Conservation (phyloP, 2,113 vertebrate genomes). For the Chitala chitala region DNA sequence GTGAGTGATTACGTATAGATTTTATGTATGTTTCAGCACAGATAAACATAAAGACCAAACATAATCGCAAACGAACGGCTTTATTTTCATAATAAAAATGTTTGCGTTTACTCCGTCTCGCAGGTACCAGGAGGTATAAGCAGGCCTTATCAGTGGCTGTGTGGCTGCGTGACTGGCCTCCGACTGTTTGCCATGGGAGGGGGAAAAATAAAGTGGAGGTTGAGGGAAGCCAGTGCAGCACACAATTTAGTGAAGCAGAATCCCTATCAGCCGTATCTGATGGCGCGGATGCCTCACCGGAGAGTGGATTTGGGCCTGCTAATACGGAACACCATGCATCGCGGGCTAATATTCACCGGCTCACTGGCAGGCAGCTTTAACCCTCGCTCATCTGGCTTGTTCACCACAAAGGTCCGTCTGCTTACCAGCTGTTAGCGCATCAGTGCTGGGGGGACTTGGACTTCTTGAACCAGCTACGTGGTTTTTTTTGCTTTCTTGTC, state of each 20-base stretch:
- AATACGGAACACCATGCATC: background rate
- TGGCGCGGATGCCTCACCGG: slow-evolving; percentile 23
- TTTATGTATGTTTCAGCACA: background rate
- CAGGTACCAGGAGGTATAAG: slow-evolving; percentile 57
- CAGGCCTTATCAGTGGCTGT: slow-evolving; percentile 54
- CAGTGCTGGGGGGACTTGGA: background rate
- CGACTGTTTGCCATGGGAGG: slow-evolving; percentile 51
- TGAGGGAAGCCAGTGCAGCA: slow-evolving; percentile 34
- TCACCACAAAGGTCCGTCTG: background rate
- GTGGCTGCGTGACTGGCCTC: slow-evolving; percentile 44
- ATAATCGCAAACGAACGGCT: background rate
- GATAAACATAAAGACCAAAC: background rate
- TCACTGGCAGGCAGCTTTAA: background rate
- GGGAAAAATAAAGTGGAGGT: slow-evolving; percentile 18
- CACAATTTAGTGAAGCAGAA: slow-evolving; percentile 33
- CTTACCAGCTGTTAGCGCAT: background rate
- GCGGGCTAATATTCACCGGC: slow-evolving; percentile 1
- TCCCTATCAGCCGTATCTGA: slow-evolving; percentile 42
- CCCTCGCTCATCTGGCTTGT: slow-evolving; percentile 7
- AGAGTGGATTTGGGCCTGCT: slow-evolving; percentile 21
- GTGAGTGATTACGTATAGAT: background rate
- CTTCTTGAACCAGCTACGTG: too few species aligned
- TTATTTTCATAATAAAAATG: slow-evolving; percentile 3
- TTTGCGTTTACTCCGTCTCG: slow-evolving; percentile 40
- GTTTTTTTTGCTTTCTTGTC: too few species aligned